Evolutionary conservation across 2,797 vertebrate species (phyloP).

Genomic region (Danio aesculapii): DNA sequence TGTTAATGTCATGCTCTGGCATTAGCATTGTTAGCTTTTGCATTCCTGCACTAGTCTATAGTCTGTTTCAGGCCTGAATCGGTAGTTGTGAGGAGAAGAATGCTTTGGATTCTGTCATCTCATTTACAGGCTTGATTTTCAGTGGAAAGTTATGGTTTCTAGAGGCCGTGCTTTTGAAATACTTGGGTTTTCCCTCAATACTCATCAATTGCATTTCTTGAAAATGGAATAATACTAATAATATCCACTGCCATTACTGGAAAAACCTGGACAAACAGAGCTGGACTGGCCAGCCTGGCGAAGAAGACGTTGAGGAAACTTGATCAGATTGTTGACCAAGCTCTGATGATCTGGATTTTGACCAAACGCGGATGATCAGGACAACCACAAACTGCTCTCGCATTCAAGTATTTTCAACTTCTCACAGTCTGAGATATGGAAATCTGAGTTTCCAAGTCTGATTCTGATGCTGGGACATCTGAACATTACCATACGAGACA

Average conservation of each 20-base stretch:
- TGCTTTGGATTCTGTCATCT: background rate
- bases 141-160: background rate
- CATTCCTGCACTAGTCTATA: background rate
- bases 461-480: slow-evolving; percentile 5
- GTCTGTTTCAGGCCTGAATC: background rate
- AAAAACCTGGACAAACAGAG: slow-evolving; percentile 11
- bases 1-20: no score
- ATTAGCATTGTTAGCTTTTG: background rate
- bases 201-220: slow-evolving; percentile 1
- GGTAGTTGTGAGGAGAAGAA: slow-evolving; percentile 1
- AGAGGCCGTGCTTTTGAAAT: background rate
- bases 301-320: background rate
- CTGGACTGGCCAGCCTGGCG: background rate
- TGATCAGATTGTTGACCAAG: background rate
- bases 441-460: background rate
- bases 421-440: background rate
- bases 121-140: background rate
- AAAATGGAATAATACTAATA: background rate
- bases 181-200: background rate
- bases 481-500: slow-evolving; percentile 18
- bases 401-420: background rate
- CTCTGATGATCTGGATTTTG: slow-evolving; percentile 15
- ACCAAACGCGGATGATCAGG: background rate
- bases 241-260: slow-evolving; percentile 20
- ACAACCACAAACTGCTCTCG: slow-evolving; percentile 15